phyloP scores from a whole-genome alignment of 1,140 invertebrate genomes.

The Heliconius congener region DNA sequence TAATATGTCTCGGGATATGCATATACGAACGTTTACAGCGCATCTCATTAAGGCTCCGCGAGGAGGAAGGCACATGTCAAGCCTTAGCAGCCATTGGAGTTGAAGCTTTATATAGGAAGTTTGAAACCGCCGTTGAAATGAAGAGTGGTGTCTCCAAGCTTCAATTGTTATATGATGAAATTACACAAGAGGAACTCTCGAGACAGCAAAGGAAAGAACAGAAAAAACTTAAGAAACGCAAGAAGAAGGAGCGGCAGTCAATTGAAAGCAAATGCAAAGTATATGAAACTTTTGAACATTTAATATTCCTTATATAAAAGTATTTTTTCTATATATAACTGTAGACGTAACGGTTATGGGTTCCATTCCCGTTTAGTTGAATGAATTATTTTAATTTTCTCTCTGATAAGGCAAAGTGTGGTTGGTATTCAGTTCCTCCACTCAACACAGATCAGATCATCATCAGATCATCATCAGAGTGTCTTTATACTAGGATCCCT shows the following conservation, averaged over 20 bases:
- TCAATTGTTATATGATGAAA: conserved; percentile 90
- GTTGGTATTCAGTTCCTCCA: too few species aligned
- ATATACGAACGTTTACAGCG: conserved; percentile 93
- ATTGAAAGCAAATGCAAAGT: conserved; percentile 74
- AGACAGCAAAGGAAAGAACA: conserved; percentile 92
- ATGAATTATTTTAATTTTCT: too few species aligned
- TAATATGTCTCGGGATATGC: conserved; percentile 95
- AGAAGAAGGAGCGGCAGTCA: conserved; percentile 86
- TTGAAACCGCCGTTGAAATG: conserved; percentile 93
- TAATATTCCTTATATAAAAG: too few species aligned
- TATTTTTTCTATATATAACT: too few species aligned
- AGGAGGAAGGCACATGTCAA: conserved; percentile 95
- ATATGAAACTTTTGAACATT: not conserved
- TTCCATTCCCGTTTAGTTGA: too few species aligned
- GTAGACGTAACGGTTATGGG: too few species aligned
- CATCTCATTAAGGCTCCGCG: conserved; percentile 91
- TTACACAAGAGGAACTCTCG: conserved; percentile 90
- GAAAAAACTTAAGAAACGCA: conserved; percentile 93
- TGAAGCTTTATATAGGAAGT: conserved; percentile 92
- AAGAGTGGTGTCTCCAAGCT: conserved; percentile 94
- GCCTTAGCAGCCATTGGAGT: conserved; percentile 93
- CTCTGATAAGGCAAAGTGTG: too few species aligned
- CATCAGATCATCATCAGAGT: too few species aligned
- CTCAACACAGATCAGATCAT: too few species aligned
- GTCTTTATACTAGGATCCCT: too few species aligned